These are phyloP conservation scores for Pheosia gnoma DNA, from an alignment of 2,888 invertebrate species.

Conservation along the genomic window DNA sequence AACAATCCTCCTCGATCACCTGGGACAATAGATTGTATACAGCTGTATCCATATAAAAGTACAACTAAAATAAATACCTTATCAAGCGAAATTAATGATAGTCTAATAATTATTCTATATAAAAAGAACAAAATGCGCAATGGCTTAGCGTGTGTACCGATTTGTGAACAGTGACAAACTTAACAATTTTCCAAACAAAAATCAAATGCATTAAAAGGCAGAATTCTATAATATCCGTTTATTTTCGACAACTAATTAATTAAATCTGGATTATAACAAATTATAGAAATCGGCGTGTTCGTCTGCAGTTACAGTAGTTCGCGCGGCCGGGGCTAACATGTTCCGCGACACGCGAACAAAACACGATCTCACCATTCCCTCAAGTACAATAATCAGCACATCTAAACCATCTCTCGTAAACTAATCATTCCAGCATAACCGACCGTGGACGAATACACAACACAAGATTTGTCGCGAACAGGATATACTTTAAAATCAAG, in stretches of 20 bases:
- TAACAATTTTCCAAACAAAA: slow-evolving; percentile 56
- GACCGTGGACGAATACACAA: slow-evolving; percentile 64
- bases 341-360: slow-evolving; percentile 30
- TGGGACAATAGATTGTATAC: slow-evolving; percentile 72
- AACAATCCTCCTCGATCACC: slow-evolving; percentile 46
- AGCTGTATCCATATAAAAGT: slow-evolving; percentile 80
- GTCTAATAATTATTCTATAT: slow-evolving; percentile 68
- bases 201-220: slow-evolving; percentile 79
- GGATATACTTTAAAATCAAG: slow-evolving; percentile 63
- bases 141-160: slow-evolving; percentile 47
- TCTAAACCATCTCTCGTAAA: slow-evolving; percentile 55
- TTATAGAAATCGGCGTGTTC: slow-evolving; percentile 40
- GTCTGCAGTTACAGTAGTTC: slow-evolving; percentile 43
- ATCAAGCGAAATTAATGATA: slow-evolving; percentile 77
- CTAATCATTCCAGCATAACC: slow-evolving; percentile 56
- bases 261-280: slow-evolving; percentile 44
- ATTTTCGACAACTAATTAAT: slow-evolving; percentile 57
- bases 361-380: slow-evolving; percentile 20
- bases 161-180: slow-evolving; percentile 43
- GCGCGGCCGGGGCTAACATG: slow-evolving; percentile 39
- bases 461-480: slow-evolving; percentile 65
- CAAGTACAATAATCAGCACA: slow-evolving; percentile 45
- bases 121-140: slow-evolving; percentile 72
- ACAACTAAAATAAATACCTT: slow-evolving; percentile 84
- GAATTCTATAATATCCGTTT: slow-evolving; percentile 69